A percentile compares a stretch with the other conserved stretches of the same genome.
Evolutionary conservation across 2,113 vertebrate species (phyloP).

Genomic region (Thunnus thynnus): DNA sequence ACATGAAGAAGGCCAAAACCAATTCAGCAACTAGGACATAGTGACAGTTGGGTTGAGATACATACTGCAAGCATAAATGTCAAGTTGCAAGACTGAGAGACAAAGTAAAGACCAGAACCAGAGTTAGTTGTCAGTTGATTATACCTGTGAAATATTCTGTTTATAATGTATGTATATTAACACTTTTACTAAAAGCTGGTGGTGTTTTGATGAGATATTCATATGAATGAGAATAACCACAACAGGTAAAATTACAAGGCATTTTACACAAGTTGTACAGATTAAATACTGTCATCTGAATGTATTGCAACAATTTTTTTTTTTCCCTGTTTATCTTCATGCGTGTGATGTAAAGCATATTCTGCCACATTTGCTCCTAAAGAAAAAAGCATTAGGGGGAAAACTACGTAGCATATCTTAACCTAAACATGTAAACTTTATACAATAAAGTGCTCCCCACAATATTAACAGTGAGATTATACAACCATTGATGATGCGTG

Average conservation of each 20-base stretch:
- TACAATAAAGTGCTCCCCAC: conserved; percentile 80
- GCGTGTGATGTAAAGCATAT: conserved; percentile 60
- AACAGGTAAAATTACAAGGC: conserved; percentile 70
- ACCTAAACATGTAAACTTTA: conserved; percentile 75
- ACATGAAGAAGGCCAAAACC: not conserved
- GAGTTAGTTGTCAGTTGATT: conserved; percentile 32
- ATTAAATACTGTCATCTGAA: conserved; percentile 70
- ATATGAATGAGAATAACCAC: conserved; percentile 60
- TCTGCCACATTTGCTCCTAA: conserved; percentile 40
- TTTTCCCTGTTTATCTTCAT: conserved; percentile 39
- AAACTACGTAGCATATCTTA: conserved; percentile 53
- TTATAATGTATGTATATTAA: conserved; percentile 45
- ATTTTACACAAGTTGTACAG: conserved; percentile 71
- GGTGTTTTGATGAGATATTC: conserved; percentile 52
- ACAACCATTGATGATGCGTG: conserved; percentile 48
- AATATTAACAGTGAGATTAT: conserved; percentile 66
- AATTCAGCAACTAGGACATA: conserved; percentile 13
- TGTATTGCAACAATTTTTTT: conserved; percentile 56
- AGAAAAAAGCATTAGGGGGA: conserved; percentile 38
- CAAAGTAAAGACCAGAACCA: conserved; percentile 29
- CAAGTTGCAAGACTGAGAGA: conserved; percentile 33
- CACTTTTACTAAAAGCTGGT: conserved; percentile 58
- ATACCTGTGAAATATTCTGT: conserved; percentile 46
- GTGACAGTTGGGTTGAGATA: conserved; percentile 17
- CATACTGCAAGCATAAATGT: conserved; percentile 42